phyloP scores from a whole-genome alignment of 2,888 invertebrate species.

The Rotaria magnacalcarata region DNA sequence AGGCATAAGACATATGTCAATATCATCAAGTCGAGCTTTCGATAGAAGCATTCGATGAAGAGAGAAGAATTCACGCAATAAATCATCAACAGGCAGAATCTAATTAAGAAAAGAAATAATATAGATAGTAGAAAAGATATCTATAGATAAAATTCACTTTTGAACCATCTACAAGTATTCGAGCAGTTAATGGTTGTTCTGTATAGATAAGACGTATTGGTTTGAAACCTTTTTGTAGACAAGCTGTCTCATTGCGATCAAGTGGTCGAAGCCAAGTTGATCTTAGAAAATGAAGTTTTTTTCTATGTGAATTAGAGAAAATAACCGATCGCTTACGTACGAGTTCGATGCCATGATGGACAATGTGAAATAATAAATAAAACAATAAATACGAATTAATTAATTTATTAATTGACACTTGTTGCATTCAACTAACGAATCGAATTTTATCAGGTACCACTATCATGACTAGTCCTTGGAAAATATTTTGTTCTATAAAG shows the following conservation, averaged over 20 bases:
- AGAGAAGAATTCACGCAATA: constrained; percentile 12
- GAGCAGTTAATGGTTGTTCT: neutral
- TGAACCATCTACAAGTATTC: constrained; percentile 18
- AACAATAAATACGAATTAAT: neutral
- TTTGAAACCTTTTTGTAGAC: constrained; percentile 18
- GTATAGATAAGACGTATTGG: constrained; percentile 11
- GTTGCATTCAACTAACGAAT: neutral
- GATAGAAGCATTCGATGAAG: constrained; percentile 33
- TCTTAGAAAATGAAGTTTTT: neutral
- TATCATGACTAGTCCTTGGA: too few relatives aligned
- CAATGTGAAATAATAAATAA: neutral
- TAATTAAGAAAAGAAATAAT: neutral
- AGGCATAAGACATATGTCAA: neutral
- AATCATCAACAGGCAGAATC: neutral
- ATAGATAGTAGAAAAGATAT: neutral
- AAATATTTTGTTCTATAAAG: too few relatives aligned
- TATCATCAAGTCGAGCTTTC: neutral
- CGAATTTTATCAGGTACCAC: neutral
- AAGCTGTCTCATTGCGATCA: constrained; percentile 4
- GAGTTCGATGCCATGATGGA: neutral
- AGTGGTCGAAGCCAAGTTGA: constrained; percentile 25
- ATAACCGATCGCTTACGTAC: neutral
- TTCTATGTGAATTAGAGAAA: neutral
- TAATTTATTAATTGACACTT: neutral
- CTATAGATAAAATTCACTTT: neutral